A percentile compares a stretch with the other conserved stretches of the same genome.
Conservation (phyloP, 2,888 invertebrate species). For the Mechanitis messenoides region DNA sequence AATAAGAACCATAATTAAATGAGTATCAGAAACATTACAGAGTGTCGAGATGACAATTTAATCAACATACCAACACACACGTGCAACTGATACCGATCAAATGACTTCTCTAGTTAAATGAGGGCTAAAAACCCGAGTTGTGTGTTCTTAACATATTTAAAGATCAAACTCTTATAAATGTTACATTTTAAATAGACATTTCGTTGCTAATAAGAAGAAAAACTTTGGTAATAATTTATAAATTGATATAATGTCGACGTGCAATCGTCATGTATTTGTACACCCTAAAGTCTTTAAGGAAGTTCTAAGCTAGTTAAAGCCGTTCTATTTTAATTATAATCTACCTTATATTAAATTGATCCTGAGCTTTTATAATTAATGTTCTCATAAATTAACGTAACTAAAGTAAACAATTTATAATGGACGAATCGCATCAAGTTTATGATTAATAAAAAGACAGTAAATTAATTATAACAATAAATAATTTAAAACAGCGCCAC, state of each 20-base stretch:
- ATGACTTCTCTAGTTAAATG: too few species aligned
- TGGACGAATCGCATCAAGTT: slow-evolving; percentile 8
- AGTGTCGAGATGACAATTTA: too few species aligned
- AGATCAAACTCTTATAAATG: slow-evolving; percentile 19
- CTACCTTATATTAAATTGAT: slow-evolving; percentile 36
- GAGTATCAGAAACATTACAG: too few species aligned
- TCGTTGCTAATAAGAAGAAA: slow-evolving; percentile 29
- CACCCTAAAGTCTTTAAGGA: slow-evolving; percentile 69
- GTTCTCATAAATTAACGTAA: slow-evolving; percentile 8
- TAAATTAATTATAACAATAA: slow-evolving; percentile 4
- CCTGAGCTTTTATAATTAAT: slow-evolving; percentile 22
- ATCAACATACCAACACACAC: too few species aligned
- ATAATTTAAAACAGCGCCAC: slow-evolving; percentile 22
- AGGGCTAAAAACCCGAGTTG: too few species aligned
- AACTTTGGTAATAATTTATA: slow-evolving; percentile 25
- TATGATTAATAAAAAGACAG: too few species aligned
- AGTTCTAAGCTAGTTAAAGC: slow-evolving; percentile 74
- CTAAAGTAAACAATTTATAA: slow-evolving; percentile 7
- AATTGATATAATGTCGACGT: slow-evolving; percentile 31
- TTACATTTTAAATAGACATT: slow-evolving; percentile 19
- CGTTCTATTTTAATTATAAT: slow-evolving; percentile 58
- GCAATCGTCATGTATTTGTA: slow-evolving; percentile 48
- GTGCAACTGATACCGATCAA: too few species aligned
- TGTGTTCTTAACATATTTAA: slow-evolving; percentile 1
- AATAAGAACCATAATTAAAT: too few species aligned